Conservation (phyloP, 1,140 invertebrate species). For the Colletes latitarsis region DNA sequence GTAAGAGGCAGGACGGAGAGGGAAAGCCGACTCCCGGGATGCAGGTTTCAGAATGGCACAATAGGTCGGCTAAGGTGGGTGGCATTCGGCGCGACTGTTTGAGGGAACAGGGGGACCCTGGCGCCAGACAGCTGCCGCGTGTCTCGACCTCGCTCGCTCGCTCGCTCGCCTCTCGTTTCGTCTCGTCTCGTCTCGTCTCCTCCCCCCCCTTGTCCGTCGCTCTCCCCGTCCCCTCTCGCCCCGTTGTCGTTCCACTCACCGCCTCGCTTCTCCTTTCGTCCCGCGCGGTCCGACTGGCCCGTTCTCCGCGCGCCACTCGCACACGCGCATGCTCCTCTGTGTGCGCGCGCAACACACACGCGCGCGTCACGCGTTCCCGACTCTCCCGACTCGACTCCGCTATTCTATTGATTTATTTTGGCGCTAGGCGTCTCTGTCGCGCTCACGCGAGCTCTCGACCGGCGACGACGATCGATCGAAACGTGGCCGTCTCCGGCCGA, state of each 20-base stretch:
- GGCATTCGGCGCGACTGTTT: conserved; percentile 69
- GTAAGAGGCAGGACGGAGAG: conserved; percentile 42
- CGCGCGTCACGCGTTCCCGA: too few relatives aligned
- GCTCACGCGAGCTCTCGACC: not conserved
- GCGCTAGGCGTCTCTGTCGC: conserved; percentile 47
- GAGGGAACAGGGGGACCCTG: conserved; percentile 71
- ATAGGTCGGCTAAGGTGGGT: conserved; percentile 71
- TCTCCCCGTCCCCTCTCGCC: not conserved
- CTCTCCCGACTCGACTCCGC: conserved; percentile 27
- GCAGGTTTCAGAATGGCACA: conserved; percentile 70
- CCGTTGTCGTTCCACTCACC: conserved; percentile 4
- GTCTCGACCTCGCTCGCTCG: conserved; percentile 71
- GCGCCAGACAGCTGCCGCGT: conserved; percentile 74
- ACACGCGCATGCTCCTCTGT: too few relatives aligned
- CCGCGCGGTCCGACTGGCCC: not conserved
- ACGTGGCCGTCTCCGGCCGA: conserved; percentile 30
- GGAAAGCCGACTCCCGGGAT: conserved; percentile 57
- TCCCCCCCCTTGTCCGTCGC: conserved; percentile 15
- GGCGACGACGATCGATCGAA: conserved; percentile 59
- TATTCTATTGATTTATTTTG: conserved; percentile 70
- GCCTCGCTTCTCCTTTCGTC: not conserved
- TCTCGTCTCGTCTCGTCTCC: conserved; percentile 7
- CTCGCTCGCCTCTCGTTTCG: conserved; percentile 26
- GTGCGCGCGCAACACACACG: not conserved
- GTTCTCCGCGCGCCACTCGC: conserved; percentile 2